A percentile compares a stretch with the other conserved stretches of the same genome.
These are phyloP conservation scores for Cactoblastis cactorum DNA, from an alignment of 2,888 invertebrate species.

Conservation along the genomic window DNA sequence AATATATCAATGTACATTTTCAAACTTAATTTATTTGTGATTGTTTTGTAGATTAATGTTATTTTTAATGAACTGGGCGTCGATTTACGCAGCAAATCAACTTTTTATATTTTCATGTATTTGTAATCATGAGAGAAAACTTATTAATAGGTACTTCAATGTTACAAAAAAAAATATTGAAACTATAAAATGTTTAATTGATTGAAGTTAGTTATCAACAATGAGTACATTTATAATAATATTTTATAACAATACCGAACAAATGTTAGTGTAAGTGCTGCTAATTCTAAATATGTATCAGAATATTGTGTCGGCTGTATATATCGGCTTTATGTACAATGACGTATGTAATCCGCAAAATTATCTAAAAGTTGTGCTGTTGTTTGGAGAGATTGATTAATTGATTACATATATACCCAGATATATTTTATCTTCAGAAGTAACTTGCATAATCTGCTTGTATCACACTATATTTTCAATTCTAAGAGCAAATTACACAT, in stretches of 20 bases:
- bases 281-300: slow-evolving; percentile 20
- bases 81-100: background rate
- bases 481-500: background rate
- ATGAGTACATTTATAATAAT: background rate
- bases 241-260: background rate
- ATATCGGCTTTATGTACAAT: slow-evolving; percentile 20
- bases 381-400: background rate
- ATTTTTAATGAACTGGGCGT: background rate
- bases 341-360: slow-evolving; percentile 13
- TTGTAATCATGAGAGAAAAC: background rate
- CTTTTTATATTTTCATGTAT: background rate
- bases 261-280: background rate
- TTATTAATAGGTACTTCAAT: background rate
- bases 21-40: background rate
- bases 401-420: background rate
- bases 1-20: slow-evolving; percentile 5
- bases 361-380: background rate
- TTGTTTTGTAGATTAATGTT: slow-evolving; percentile 2
- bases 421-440: background rate
- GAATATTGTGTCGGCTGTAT: slow-evolving; percentile 18
- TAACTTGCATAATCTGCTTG: background rate
- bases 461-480: background rate
- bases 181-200: background rate
- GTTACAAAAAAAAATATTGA: background rate
- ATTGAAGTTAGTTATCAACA: background rate